Evolutionary conservation across 1,140 invertebrate species (phyloP).

Genomic region (Zaprionus lachaisei): DNA sequence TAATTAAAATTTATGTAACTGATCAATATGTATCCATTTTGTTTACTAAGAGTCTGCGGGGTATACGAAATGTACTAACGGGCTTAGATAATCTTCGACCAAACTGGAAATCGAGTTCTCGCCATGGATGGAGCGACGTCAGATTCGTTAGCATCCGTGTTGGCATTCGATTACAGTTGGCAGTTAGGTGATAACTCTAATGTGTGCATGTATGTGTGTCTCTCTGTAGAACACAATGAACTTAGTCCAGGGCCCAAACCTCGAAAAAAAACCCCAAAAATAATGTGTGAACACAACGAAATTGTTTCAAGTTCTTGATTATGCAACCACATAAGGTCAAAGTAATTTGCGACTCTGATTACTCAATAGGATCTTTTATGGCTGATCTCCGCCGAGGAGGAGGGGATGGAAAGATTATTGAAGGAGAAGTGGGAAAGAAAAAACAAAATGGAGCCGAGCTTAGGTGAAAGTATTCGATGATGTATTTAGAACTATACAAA

Average conservation of each 20-base stretch:
- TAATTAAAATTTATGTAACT: too few species aligned
- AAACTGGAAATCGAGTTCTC: not conserved
- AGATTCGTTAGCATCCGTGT: conserved; percentile 33
- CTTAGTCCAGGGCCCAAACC: conserved; percentile 20
- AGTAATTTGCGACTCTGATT: conserved; percentile 35
- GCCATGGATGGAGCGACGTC: not conserved
- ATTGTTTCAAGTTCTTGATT: conserved; percentile 57
- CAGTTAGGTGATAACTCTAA: conserved; percentile 55
- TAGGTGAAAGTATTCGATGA: conserved; percentile 36
- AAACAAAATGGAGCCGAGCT: not conserved
- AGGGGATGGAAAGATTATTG: not conserved
- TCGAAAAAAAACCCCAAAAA: conserved; percentile 24
- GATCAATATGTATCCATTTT: too few species aligned
- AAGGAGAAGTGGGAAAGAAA: too few species aligned
- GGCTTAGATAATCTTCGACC: too few species aligned
- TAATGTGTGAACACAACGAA: conserved; percentile 43
- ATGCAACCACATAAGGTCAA: conserved; percentile 53
- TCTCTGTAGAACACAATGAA: conserved; percentile 60
- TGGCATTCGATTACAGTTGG: conserved; percentile 49
- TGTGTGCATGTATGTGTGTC: conserved; percentile 14
- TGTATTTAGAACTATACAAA: conserved; percentile 61
- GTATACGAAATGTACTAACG: too few species aligned
- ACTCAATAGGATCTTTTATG: conserved; percentile 30
- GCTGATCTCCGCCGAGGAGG: not conserved
- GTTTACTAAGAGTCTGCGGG: too few species aligned